phyloP scores from a whole-genome alignment of 1,140 invertebrate genomes.

The Bombus superbus region DNA sequence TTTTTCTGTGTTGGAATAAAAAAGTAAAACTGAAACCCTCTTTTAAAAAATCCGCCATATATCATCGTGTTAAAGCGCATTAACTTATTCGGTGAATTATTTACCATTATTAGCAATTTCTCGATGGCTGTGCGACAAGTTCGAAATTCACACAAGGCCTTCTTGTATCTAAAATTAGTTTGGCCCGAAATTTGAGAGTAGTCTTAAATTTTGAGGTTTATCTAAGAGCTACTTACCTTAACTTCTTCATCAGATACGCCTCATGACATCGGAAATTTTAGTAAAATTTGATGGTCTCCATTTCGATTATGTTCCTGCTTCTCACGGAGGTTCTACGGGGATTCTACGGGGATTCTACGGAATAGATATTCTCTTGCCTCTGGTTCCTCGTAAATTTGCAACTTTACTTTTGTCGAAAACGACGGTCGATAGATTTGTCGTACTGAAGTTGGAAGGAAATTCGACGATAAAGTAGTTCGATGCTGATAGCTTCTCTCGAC shows the following conservation, averaged over 20 bases:
- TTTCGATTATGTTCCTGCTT: background rate
- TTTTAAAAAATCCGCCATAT: too few relatives aligned
- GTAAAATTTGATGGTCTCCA: background rate
- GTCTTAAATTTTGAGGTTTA: too few relatives aligned
- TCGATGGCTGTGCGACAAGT: too few relatives aligned
- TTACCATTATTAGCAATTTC: too few relatives aligned
- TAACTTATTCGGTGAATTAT: too few relatives aligned
- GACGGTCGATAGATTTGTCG: background rate
- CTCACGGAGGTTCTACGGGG: background rate
- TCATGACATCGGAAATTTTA: background rate
- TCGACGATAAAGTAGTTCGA: background rate
- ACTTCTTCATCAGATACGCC: background rate
- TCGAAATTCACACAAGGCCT: too few relatives aligned
- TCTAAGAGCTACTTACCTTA: background rate
- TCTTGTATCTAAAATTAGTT: too few relatives aligned
- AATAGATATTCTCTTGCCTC: background rate
- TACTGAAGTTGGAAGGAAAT: background rate
- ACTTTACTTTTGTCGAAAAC: slow-evolving; percentile 13
- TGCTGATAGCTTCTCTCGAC: too few relatives aligned
- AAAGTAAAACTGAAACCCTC: too few relatives aligned
- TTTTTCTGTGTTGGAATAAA: too few relatives aligned
- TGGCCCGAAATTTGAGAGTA: too few relatives aligned
- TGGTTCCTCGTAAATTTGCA: background rate
- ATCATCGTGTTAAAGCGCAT: too few relatives aligned
- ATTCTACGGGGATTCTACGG: background rate